Percentiles rank a stretch among this genome's conserved stretches.
Conservation (phyloP, 2,113 vertebrate genomes). For the Oncorhynchus masou region DNA sequence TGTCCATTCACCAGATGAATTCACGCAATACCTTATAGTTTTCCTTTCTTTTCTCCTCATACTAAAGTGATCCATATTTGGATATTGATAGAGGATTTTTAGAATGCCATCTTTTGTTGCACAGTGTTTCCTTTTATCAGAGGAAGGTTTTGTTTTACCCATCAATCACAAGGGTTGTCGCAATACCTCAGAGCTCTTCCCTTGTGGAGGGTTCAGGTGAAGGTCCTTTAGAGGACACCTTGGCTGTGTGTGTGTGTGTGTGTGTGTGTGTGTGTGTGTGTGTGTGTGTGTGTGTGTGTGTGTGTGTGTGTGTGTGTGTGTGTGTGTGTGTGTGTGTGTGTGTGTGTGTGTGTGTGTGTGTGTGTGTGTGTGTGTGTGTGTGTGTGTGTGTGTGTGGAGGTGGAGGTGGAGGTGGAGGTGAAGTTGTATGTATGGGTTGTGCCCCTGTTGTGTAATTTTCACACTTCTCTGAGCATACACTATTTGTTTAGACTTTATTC, state of each 20-base stretch:
- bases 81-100: constrained; percentile 48
- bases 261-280: neutral
- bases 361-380: neutral
- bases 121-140: constrained; percentile 68
- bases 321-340: neutral
- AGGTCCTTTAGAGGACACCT: constrained; percentile 26
- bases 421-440: neutral
- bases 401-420: constrained; percentile 19
- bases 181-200: constrained; percentile 47
- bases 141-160: constrained; percentile 68
- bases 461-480: no score
- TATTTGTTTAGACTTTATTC: no score
- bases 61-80: constrained; percentile 52
- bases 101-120: constrained; percentile 63
- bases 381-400: neutral
- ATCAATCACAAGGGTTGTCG: constrained; percentile 50
- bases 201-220: constrained; percentile 10
- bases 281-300: neutral
- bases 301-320: neutral
- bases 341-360: no score
- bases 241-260: neutral
- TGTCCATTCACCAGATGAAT: constrained; percentile 43
- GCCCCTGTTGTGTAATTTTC: neutral
- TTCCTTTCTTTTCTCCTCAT: constrained; percentile 53
- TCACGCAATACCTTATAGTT: neutral